A percentile compares a stretch with the other conserved stretches of the same genome.
These are phyloP conservation scores for Himalopsyche kuldschensis DNA, from an alignment of 2,888 invertebrate genomes.

Conservation along the genomic window DNA sequence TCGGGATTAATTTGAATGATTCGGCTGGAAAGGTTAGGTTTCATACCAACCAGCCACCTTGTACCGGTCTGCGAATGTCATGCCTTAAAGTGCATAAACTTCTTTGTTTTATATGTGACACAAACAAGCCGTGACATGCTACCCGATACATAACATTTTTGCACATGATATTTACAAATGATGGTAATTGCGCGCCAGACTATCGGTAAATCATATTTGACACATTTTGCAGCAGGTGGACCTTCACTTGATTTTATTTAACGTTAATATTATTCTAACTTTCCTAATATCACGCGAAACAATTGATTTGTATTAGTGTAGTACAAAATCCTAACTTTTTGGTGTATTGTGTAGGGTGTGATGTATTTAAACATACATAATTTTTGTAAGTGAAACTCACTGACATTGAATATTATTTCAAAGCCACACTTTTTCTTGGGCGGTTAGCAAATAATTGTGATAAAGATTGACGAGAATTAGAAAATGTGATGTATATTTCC, in stretches of 20 bases:
- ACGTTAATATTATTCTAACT: too few relatives aligned
- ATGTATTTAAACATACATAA: too few relatives aligned
- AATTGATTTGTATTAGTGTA: too few relatives aligned
- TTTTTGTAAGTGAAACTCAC: too few relatives aligned
- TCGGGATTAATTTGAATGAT: background rate
- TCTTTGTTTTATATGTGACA: background rate
- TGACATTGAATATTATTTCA: too few relatives aligned
- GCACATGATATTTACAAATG: background rate
- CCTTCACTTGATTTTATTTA: background rate
- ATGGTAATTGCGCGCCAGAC: background rate
- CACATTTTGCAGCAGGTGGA: background rate
- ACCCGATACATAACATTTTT: background rate
- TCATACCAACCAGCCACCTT: conserved; percentile 17
- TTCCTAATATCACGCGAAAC: too few relatives aligned
- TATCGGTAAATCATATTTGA: background rate
- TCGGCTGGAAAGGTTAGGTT: conserved; percentile 26
- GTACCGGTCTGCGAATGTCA: conserved; percentile 10
- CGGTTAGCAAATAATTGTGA: too few relatives aligned
- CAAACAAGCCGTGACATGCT: background rate
- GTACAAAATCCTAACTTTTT: too few relatives aligned
- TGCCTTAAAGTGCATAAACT: background rate
- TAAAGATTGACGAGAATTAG: too few relatives aligned
- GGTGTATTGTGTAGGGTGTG: too few relatives aligned
- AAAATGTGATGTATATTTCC: too few relatives aligned
- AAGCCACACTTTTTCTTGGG: too few relatives aligned